Conservation (phyloP, 2,113 vertebrate species). For the Callocephalon fimbriatum region DNA sequence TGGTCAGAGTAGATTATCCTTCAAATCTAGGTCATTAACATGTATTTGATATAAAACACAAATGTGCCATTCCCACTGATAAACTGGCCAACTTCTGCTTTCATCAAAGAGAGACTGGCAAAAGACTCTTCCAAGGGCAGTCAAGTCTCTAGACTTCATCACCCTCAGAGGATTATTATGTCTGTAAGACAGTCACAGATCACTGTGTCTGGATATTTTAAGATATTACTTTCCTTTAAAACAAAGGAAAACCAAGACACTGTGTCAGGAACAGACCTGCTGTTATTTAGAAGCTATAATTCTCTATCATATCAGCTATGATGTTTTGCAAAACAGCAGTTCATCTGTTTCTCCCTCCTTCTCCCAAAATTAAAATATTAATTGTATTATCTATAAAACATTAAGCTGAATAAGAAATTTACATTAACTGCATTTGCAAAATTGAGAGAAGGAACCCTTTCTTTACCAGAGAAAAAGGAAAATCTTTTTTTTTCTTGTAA, state of each 20-base stretch:
- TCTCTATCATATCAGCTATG: neutral
- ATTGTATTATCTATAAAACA: neutral
- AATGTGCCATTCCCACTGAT: neutral
- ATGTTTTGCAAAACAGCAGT: neutral
- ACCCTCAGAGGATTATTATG: neutral
- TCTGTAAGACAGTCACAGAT: neutral
- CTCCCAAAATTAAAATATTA: neutral
- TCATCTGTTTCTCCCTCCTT: neutral
- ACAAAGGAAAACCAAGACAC: neutral
- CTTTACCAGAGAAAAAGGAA: neutral
- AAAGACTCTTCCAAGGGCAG: neutral
- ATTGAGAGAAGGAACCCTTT: neutral
- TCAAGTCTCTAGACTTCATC: neutral
- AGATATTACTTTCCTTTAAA: neutral
- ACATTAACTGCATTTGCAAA: neutral
- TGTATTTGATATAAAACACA: neutral
- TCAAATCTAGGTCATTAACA: constrained; percentile 14
- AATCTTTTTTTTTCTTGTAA: neutral
- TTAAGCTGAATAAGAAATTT: neutral
- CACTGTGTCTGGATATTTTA: neutral
- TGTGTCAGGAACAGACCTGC: neutral
- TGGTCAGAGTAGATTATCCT: constrained; percentile 26
- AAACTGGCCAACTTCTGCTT: neutral
- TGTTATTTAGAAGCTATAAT: neutral
- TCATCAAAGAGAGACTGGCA: neutral